Percentiles rank a stretch among this genome's conserved stretches.
phyloP scores from a whole-genome alignment of 2,113 vertebrate genomes.

The Psilopogon haemacephalus region DNA sequence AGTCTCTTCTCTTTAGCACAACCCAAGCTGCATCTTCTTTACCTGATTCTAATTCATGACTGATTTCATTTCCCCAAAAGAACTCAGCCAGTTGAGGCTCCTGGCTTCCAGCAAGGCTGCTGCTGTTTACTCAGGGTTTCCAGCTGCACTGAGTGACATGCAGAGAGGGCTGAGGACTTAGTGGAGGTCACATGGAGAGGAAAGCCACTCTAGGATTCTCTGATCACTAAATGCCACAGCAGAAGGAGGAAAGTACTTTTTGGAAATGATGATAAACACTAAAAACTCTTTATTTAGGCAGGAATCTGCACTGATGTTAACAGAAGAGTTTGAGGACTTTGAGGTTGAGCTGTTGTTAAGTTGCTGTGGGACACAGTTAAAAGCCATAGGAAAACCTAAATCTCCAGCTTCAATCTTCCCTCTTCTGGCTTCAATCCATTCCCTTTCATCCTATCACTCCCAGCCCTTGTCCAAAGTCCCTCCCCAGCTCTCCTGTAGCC shows the following conservation, averaged over 20 bases:
- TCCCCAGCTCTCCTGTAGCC: no score
- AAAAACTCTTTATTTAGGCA: neutral
- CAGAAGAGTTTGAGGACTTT: neutral
- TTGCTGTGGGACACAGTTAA: neutral
- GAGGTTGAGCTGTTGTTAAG: neutral
- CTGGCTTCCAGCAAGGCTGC: slow-evolving; percentile 53
- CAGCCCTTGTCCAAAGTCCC: no score
- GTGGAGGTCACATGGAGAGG: slow-evolving; percentile 36
- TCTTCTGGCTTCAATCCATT: no score
- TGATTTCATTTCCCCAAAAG: slow-evolving; percentile 16
- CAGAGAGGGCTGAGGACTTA: slow-evolving; percentile 49
- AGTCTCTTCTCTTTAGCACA: slow-evolving; percentile 17
- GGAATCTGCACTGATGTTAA: neutral
- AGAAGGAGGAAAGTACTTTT: neutral
- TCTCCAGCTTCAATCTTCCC: no score
- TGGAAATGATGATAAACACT: neutral
- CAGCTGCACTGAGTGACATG: slow-evolving; percentile 52
- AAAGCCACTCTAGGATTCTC: neutral
- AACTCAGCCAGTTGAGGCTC: neutral
- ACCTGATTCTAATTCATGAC: neutral
- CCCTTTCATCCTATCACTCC: no score
- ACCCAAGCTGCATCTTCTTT: neutral
- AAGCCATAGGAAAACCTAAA: neutral
- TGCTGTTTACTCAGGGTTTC: slow-evolving; percentile 58
- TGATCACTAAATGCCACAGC: neutral